phyloP scores from a whole-genome alignment of 2,797 vertebrate species.

The Anniella stebbinsi region DNA sequence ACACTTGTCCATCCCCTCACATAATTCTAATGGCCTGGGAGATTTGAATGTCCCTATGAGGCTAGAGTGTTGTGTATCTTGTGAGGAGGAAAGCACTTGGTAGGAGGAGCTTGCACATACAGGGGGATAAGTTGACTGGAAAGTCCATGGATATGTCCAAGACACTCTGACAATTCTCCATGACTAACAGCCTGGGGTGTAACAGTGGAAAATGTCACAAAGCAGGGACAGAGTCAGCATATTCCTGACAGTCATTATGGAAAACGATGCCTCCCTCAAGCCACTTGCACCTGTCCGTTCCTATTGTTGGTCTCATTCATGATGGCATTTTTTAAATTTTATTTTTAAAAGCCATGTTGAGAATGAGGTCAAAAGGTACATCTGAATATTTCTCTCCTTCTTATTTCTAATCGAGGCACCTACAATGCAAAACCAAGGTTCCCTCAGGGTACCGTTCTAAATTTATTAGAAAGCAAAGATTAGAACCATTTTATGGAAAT shows the following conservation, averaged over 20 bases:
- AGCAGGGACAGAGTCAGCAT: background rate
- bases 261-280: slow-evolving; percentile 28
- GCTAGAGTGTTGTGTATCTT: background rate
- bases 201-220: background rate
- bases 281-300: slow-evolving; percentile 23
- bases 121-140: background rate
- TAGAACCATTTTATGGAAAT: slow-evolving; percentile 84
- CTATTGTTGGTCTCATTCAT: slow-evolving; percentile 19
- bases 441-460: slow-evolving; percentile 68
- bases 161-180: background rate
- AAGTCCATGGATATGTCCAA: background rate
- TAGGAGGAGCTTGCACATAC: too few species aligned
- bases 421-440: slow-evolving; percentile 72
- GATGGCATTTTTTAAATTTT: too few species aligned
- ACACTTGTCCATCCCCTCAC: background rate
- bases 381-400: slow-evolving; percentile 56
- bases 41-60: background rate
- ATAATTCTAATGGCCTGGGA: too few species aligned
- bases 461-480: slow-evolving; percentile 81
- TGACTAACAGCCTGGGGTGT: background rate
- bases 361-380: background rate
- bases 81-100: background rate
- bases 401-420: slow-evolving; percentile 72
- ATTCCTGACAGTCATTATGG: slow-evolving; percentile 15
- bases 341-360: background rate